Base-by-base conservation (phyloP, 1,140 invertebrate genomes). In the Mylabris phalerata region DNA sequence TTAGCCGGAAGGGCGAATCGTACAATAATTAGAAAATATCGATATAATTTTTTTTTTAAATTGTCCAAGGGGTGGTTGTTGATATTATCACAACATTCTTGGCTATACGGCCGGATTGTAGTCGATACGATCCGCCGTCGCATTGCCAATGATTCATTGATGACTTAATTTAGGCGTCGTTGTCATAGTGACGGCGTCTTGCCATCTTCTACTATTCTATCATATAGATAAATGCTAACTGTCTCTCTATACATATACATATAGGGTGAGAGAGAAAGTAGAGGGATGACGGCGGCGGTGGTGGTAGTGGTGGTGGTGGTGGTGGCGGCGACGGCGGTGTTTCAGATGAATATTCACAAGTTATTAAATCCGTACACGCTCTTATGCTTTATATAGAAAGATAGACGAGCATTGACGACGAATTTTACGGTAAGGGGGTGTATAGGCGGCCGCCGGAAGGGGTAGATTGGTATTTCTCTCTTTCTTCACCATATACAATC, bases 111-210 rank as follows among this genome's bases (percentile, higher is more conserved):
- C 19, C 19, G 19, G 19, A 19, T 19, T 19, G 19, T 19, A 19
- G 19, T 19, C 19, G 19, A 19, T 19, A 19, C 19, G 19, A 19
- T 19, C 32, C 32, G 32, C 32, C 32, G 32, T 32, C 32, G 64
- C 66, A 68, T 68, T 64, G 64, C 54, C 66, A 66, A 68, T 68
- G 66, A 68, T 68, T 68, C 66, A 68, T 68, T 68, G 66, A 68
- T 68, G 66, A 68, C 66, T 68, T 68, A 68, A 68, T 68, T 68
- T 68, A 64, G 57, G 51, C 62, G 65, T 61, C 47, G 41, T 42
- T 42, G 58, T 55, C 63, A 67, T 67, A 54, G 63, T 42, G 55
- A 68, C 32, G 32, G 32, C 62, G 51, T 55, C 54, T 47, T 52
- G 50, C 46, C 57, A 48, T 61, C 56, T 63, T 57, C 48, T 49